A percentile compares a stretch with the other conserved stretches of the same genome.
Evolutionary conservation across 1,140 invertebrate genomes (phyloP).

Genomic region (Cardiocondyla obscurior): DNA sequence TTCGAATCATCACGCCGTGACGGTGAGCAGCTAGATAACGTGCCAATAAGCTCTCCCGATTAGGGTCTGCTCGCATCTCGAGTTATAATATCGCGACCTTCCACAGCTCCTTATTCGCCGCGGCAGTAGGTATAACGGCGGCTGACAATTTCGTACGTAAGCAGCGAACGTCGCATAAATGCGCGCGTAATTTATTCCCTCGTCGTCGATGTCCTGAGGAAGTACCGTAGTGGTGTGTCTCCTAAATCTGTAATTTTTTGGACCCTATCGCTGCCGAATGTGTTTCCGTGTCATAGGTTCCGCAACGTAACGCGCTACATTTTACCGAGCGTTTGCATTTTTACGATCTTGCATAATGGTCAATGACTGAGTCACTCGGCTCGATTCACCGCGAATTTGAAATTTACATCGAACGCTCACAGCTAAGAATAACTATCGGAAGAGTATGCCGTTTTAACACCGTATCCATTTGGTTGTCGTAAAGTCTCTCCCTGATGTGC

Average conservation of each 20-base stretch:
- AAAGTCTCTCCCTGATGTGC: neutral
- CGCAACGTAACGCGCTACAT: neutral
- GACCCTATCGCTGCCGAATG: neutral
- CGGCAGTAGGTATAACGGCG: constrained; percentile 59
- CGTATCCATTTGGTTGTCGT: neutral
- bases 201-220: constrained; percentile 41
- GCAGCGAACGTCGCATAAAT: constrained; percentile 53
- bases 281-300: constrained; percentile 42
- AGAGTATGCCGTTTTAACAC: neutral
- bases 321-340: constrained; percentile 4
- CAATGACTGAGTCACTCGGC: constrained; percentile 17
- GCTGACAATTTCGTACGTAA: constrained; percentile 31
- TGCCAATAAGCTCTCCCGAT: neutral
- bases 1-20: too few relatives aligned
- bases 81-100: constrained; percentile 30
- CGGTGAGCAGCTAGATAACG: neutral
- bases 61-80: constrained; percentile 1
- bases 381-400: constrained; percentile 25
- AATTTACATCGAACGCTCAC: neutral
- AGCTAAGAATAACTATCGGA: constrained; percentile 1
- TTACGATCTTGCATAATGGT: constrained; percentile 26
- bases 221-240: constrained; percentile 33
- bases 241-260: constrained; percentile 56
- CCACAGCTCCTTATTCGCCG: neutral
- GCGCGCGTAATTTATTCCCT: constrained; percentile 64